Evolutionary conservation across 2,888 invertebrate genomes (phyloP).

Genomic region (Sceliomorpha sp.): DNA sequence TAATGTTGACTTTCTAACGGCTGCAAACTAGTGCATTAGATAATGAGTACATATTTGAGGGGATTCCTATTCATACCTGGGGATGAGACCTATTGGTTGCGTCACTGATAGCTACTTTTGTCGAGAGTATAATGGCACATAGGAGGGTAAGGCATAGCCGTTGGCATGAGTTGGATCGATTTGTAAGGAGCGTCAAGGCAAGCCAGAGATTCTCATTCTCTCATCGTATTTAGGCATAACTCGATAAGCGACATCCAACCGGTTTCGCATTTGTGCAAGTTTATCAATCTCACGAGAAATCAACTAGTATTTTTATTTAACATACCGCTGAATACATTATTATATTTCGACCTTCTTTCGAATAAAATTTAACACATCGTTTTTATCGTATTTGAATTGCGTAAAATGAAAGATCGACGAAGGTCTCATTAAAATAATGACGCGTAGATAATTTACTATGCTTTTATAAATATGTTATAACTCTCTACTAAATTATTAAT

Average conservation of each 20-base stretch:
- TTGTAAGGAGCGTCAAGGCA: constrained; percentile 76
- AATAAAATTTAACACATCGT: too few relatives aligned
- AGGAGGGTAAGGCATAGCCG: constrained; percentile 58
- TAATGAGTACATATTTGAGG: constrained; percentile 30
- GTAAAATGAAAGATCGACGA: too few relatives aligned
- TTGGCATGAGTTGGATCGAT: constrained; percentile 71
- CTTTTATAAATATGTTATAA: too few relatives aligned
- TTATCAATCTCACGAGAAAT: too few relatives aligned
- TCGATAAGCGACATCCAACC: constrained; percentile 40
- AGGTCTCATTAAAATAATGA: too few relatives aligned
- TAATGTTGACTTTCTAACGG: neutral
- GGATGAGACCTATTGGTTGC: constrained; percentile 34
- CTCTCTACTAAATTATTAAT: too few relatives aligned
- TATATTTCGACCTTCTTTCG: too few relatives aligned
- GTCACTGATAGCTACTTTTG: constrained; percentile 52
- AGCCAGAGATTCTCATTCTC: constrained; percentile 70
- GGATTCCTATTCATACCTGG: constrained; percentile 37
- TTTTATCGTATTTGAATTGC: too few relatives aligned
- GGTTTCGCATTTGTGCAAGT: constrained; percentile 28
- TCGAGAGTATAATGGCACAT: constrained; percentile 37
- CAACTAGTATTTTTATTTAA: too few relatives aligned
- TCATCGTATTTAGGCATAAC: constrained; percentile 45
- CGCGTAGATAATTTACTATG: too few relatives aligned
- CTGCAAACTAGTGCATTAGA: constrained; percentile 5
- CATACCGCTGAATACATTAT: too few relatives aligned